A percentile compares a stretch with the other conserved stretches of the same genome.
Evolutionary conservation across 2,113 vertebrate genomes (phyloP).

Genomic region (Menura novaehollandiae): DNA sequence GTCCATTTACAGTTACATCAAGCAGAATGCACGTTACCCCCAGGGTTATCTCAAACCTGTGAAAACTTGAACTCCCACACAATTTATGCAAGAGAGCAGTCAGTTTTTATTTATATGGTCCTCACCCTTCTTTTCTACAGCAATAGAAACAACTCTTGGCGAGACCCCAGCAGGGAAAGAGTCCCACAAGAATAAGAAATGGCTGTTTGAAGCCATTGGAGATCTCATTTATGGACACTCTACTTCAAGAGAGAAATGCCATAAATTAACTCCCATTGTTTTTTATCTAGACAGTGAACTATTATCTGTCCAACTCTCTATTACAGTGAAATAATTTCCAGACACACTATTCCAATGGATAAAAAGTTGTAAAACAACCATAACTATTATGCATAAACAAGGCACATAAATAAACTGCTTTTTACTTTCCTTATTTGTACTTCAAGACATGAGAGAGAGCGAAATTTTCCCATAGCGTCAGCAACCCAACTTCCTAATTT

Average conservation of each 20-base stretch:
- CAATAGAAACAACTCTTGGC: not conserved
- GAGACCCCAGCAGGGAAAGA: not conserved
- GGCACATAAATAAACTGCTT: not conserved
- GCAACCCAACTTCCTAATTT: not conserved
- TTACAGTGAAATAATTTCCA: slow-evolving; percentile 30
- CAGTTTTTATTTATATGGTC: not conserved
- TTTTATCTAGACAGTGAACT: slow-evolving; percentile 35
- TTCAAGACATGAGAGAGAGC: not conserved
- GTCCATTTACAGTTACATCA: not conserved
- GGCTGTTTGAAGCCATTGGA: not conserved
- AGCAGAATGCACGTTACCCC: not conserved
- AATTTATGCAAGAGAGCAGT: not conserved
- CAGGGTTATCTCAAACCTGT: not conserved
- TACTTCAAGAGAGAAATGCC: not conserved
- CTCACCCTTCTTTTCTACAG: not conserved
- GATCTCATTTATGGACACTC: not conserved
- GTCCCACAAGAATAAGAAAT: slow-evolving; percentile 15
- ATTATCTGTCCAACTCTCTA: not conserved
- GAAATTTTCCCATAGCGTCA: not conserved
- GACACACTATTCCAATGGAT: not conserved
- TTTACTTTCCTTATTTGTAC: not conserved
- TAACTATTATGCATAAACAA: not conserved
- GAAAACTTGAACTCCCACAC: not conserved
- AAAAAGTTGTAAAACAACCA: not conserved
- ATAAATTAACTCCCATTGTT: slow-evolving; percentile 25